Base-by-base conservation (phyloP, 2,888 invertebrate genomes). In the Cheilosia grossa region DNA sequence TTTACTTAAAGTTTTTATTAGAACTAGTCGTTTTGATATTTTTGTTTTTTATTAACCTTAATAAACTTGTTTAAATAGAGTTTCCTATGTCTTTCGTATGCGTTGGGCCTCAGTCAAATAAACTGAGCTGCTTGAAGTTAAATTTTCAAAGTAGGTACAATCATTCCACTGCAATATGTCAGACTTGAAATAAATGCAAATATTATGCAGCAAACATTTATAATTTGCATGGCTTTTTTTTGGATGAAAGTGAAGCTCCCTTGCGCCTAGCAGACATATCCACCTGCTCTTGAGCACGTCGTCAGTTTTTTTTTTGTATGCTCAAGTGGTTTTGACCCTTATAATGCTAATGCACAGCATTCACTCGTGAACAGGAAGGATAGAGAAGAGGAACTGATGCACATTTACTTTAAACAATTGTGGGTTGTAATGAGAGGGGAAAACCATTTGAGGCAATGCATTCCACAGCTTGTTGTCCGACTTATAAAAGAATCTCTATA, bases 181-280 rank as follows among this genome's bases (percentile, higher is more conserved):
- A 67, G 15, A 17, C 19, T 67, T 54, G 30, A 42, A 47, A 47
- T 47, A n/a, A 17, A 47, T 47, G 2, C n/a, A 47, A 47, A 63
- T 63, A 24, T 63, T 63, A 44, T 63, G 63, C 63, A 63, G 47
- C 63, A 63, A 63, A 63, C 63, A 63, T 63, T 63, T 17, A 42
- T 42, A 10, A 63, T 63, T 44, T 63, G 40, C 13, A 42, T 63
- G 19, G 63, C 63, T 37, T 63, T 63, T 63, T 19, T 24, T 44
- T 21, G 44, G 63, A 63, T 2, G 42, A 44, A 47, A 63, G 63
- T 63, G 44, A 27, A 44, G 63, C 15, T 63, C 40, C 27, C 42
- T 63, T 42, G 63, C 44, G 17, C 63, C 17, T 10, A 63, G 44
- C 27, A 63, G 47, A 27, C 63, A 47, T 19, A 4, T 47, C 47